phyloP scores from a whole-genome alignment of 2,888 invertebrate genomes.

The Thyatira batis region DNA sequence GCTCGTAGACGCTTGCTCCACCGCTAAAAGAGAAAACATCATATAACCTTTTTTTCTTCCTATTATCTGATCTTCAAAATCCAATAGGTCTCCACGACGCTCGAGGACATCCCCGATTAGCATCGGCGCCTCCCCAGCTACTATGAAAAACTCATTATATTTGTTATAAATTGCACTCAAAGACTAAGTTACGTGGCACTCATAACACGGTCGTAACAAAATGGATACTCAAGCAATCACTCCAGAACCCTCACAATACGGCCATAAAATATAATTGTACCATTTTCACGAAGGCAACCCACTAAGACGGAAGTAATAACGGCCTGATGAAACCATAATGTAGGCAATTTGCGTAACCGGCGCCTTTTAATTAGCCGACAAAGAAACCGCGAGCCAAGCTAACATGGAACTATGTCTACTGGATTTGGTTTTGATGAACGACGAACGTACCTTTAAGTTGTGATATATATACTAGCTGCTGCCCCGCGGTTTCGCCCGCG shows the following conservation, averaged over 20 bases:
- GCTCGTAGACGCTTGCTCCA: too few species aligned
- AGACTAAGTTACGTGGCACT: not conserved
- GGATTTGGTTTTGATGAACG: slow-evolving; percentile 1
- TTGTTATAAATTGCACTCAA: not conserved
- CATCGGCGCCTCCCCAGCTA: too few species aligned
- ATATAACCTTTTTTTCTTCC: too few species aligned
- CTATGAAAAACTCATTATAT: too few species aligned
- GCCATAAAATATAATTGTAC: slow-evolving; percentile 49
- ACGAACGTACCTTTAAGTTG: too few species aligned
- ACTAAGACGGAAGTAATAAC: slow-evolving; percentile 55
- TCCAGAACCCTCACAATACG: slow-evolving; percentile 7
- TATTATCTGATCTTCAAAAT: too few species aligned
- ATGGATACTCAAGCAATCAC: slow-evolving; percentile 2
- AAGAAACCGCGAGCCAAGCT: slow-evolving; percentile 48
- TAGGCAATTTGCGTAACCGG: slow-evolving; percentile 57
- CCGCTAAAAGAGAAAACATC: too few species aligned
- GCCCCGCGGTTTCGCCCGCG: too few species aligned
- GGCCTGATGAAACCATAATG: slow-evolving; percentile 61
- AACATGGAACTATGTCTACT: slow-evolving; percentile 14
- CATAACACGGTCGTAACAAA: not conserved
- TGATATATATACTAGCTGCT: too few species aligned
- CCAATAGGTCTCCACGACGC: too few species aligned
- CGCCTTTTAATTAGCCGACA: slow-evolving; percentile 60
- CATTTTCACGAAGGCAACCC: slow-evolving; percentile 29
- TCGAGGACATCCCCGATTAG: too few species aligned